Base-by-base conservation (phyloP, 2,888 invertebrate species). In the Drosophila formosana region DNA sequence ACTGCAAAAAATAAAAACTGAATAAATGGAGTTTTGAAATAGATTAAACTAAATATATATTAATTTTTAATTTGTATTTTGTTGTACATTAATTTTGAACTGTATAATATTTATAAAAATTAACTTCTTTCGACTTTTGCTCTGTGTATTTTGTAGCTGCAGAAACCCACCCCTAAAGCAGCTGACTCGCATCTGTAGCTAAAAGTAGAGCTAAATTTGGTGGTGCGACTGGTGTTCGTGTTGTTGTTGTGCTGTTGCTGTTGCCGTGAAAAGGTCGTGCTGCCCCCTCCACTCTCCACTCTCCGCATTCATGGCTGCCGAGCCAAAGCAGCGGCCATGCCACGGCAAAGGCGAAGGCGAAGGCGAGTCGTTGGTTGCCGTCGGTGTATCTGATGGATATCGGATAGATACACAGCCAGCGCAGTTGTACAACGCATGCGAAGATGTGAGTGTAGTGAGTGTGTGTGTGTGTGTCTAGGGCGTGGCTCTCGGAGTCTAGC, bases 381-480 rank as follows among this genome's bases (percentile, higher is more conserved):
- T 75, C 89, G 90, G 88, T 32, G 62, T 72, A 77, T 77, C 52
- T 61, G 56, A 49, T 32, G 47, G 67, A 69, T 66, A 64, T 58
- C 34, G 34, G 43, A 68, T 65, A 73, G 80, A 89, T 79, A 80
- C 78, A 81, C 68, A 74, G 49, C 46, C 60, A 49, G 63, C 50
- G 61, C 50, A 45, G 65, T 41, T 58, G 68, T 61, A 65, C 61
- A 85, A 82, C 80, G 86, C 88, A 85, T 82, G 82, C 73, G 73
- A 58, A 37, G 57, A 56, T 45, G 18, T 41, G 18, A 18, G 18
- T 18, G 18, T 18, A 18, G 18, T 18, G 1, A 18, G 18, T 18
- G 18, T 34, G 46, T 32, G 18, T 61, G 46, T 37, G 51, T 39
- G 57, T 28, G 65, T n/a, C 56, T 81, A 63, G 89, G 88, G 85